Percentiles rank a stretch among this genome's conserved stretches.
Conservation (phyloP, 2,797 vertebrate genomes). For the Amazonetta brasiliensis region DNA sequence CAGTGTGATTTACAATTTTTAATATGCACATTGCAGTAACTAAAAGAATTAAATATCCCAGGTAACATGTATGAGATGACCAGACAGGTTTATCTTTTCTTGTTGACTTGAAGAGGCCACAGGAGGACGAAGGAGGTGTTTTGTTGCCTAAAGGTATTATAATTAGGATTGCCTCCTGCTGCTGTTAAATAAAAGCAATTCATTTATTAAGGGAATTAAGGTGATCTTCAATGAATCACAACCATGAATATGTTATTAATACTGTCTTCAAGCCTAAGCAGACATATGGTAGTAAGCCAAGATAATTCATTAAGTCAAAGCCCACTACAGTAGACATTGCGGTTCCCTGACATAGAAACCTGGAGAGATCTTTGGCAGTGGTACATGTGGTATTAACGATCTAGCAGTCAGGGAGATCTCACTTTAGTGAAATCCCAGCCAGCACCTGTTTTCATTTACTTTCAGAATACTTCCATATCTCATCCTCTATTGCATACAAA, state of each 20-base stretch:
- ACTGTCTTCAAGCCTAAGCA: background rate
- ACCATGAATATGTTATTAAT: background rate
- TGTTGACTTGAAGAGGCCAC: background rate
- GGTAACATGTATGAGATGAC: background rate
- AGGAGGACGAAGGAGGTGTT: background rate
- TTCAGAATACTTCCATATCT: background rate
- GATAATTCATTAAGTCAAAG: background rate
- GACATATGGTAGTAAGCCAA: background rate
- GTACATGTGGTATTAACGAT: accelerated
- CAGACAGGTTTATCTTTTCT: background rate
- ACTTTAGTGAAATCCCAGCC: background rate
- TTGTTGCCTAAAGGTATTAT: background rate
- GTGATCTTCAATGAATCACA: background rate
- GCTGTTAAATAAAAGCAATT: background rate
- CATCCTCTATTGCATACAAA: background rate
- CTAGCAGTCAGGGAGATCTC: background rate
- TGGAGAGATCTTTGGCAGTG: background rate
- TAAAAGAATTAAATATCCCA: background rate
- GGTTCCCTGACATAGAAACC: background rate
- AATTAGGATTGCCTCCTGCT: constrained; percentile 12
- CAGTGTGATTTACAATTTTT: background rate
- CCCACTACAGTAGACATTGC: background rate
- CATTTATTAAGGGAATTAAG: constrained; percentile 5
- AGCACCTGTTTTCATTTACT: background rate
- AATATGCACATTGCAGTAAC: background rate